phyloP scores from a whole-genome alignment of 2,797 vertebrate species.

The Fistularia commersonii region DNA sequence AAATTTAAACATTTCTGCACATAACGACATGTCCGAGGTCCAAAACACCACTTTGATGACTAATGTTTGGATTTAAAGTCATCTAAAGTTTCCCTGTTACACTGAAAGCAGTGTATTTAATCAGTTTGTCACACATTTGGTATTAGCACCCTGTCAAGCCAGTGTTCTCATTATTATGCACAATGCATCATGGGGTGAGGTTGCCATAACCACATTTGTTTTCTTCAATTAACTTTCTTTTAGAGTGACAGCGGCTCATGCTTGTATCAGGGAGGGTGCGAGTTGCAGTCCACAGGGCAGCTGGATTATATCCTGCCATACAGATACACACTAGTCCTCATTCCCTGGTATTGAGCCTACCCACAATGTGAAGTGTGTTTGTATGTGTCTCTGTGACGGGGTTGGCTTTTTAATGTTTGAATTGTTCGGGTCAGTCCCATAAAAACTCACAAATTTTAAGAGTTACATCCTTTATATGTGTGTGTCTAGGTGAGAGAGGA shows the following conservation, averaged over 20 bases:
- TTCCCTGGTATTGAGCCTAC: conserved; percentile 63
- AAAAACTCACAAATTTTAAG: background rate
- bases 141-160: too few species aligned
- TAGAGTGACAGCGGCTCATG: conserved; percentile 12
- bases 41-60: too few species aligned
- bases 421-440: conserved; percentile 3
- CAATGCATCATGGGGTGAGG: background rate
- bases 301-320: conserved; percentile 59
- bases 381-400: conserved; percentile 15
- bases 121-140: too few species aligned
- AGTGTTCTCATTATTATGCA: too few species aligned
- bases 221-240: conserved; percentile 25
- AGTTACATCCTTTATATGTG: conserved; percentile 5
- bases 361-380: conserved; percentile 35
- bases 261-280: conserved; percentile 25
- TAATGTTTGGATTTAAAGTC: too few species aligned
- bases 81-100: too few species aligned
- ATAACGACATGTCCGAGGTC: too few species aligned
- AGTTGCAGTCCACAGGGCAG: conserved; percentile 34
- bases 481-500: conserved; percentile 89
- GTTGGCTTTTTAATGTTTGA: conserved; percentile 16
- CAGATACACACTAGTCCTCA: conserved; percentile 35
- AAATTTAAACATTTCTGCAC: too few species aligned
- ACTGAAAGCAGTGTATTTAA: too few species aligned
- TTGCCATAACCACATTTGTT: conserved; percentile 21